Base-by-base conservation (phyloP, 1,140 invertebrate genomes). In the Lordiphosa clarofinis region DNA sequence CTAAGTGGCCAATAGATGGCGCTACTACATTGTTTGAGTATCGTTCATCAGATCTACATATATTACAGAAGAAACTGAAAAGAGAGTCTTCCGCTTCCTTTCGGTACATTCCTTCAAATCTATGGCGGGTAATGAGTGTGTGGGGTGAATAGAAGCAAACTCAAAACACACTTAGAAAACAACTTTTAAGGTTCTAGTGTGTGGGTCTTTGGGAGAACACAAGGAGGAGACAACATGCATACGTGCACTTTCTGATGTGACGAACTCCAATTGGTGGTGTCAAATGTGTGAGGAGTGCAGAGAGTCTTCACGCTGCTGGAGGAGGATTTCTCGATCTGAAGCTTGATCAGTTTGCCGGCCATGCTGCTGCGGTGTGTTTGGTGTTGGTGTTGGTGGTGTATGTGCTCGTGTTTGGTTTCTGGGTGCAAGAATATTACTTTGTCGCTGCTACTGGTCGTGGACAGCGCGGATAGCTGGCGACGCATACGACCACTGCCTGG, bases 181-280 rank as follows among this genome's bases (percentile, higher is more conserved):
- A 39, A 46, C 21, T 24, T 21, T 57, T 13, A 19, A 11, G 5
- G 50, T 19, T 13, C 13, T 35, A 56, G n/a, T 8, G 11, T 21
- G 10, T 15, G 37, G 35, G 11, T n/a, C 36, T 8, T 36, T 44
- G 24, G 28, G 37, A 48, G 42, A 66, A 46, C 40, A 43, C 40
- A 47, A 47, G 33, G 44, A 52, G n/a, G n/a, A n/a, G 68, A 74
- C 46, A 53, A 55, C 84, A 88, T 88, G 87, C 87, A 88, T 88
- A 88, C 87, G 87, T 88, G 87, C 87, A 86, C 72, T 87, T 76
- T 75, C 54, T 86, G 87, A 40, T 73, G 87, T 52, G 75, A 65
- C 53, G 68, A 75, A 56, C 62, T 87, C 86, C 86, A 87, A 73
- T 66, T 86, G 55, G 73, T 73, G 55, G 69, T 70, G 60, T 60